A percentile compares a stretch with the other conserved stretches of the same genome.
Evolutionary conservation across 1,140 invertebrate genomes (phyloP).

Genomic region (Conus betulinus): DNA sequence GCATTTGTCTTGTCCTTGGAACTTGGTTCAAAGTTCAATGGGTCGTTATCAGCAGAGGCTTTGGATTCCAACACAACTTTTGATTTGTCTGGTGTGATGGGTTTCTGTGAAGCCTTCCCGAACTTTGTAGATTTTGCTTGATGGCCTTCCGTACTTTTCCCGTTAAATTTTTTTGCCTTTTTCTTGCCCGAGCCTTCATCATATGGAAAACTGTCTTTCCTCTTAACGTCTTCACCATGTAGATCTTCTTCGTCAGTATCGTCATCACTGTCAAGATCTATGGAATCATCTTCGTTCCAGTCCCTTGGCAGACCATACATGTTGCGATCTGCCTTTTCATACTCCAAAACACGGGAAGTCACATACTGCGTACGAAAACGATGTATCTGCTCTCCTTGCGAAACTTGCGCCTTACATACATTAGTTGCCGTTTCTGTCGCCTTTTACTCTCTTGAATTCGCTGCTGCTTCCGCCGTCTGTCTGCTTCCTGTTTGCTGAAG

Average conservation of each 20-base stretch:
- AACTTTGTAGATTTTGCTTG: neutral
- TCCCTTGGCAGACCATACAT: conserved; percentile 63
- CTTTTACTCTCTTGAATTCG: conserved; percentile 47
- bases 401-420: conserved; percentile 56
- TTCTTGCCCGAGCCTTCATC: neutral
- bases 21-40: neutral
- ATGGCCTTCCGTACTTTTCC: neutral
- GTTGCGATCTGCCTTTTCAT: conserved; percentile 57
- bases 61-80: neutral
- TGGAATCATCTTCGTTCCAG: conserved; percentile 7
- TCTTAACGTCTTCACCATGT: neutral
- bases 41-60: neutral
- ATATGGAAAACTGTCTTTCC: neutral
- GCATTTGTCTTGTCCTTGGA: neutral
- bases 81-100: neutral
- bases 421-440: conserved; percentile 56
- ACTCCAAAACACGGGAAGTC: conserved; percentile 57
- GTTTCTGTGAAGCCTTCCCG: neutral
- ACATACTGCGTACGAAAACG: conserved; percentile 66
- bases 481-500: conserved; percentile 43
- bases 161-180: neutral
- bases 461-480: conserved; percentile 30
- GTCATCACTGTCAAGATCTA: neutral
- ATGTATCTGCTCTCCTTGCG: conserved; percentile 57
- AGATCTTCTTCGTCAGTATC: neutral